Evolutionary conservation across 2,797 vertebrate species (phyloP).

Genomic region (Chiloscyllium punctatum): DNA sequence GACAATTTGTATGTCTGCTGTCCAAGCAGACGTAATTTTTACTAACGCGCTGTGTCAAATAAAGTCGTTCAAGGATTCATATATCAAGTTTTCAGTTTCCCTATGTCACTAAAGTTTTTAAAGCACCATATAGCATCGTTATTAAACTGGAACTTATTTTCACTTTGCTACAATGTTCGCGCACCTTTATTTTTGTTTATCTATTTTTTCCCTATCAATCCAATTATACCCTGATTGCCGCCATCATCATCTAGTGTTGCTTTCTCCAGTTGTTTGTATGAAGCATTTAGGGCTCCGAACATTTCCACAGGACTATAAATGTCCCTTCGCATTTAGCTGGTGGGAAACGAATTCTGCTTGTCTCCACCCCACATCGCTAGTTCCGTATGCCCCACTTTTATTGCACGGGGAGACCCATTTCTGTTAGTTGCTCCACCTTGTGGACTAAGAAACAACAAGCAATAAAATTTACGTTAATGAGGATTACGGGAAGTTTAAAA

Average conservation of each 20-base stretch:
- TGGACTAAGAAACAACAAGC: not conserved
- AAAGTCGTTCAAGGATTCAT: not conserved
- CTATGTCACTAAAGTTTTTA: not conserved
- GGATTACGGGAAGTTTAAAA: not conserved
- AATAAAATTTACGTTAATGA: not conserved
- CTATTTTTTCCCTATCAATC: conserved; percentile 6
- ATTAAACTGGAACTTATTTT: conserved; percentile 17
- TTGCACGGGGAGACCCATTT: not conserved
- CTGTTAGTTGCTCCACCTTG: conserved; percentile 26
- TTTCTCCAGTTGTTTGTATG: not conserved
- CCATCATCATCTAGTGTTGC: not conserved
- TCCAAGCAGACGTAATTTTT: not conserved
- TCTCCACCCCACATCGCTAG: not conserved
- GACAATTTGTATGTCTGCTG: not conserved
- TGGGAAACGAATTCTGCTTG: not conserved
- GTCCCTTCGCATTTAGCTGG: not conserved
- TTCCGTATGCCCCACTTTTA: not conserved
- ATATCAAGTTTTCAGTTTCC: conserved; percentile 14
- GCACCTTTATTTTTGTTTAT: not conserved
- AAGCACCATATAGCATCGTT: not conserved
- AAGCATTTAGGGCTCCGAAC: not conserved
- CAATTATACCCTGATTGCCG: not conserved
- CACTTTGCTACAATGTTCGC: not conserved
- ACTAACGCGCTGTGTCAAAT: not conserved
- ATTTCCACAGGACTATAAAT: not conserved